Conservation (phyloP, 2,797 vertebrate genomes). For the Tragopan temminckii region DNA sequence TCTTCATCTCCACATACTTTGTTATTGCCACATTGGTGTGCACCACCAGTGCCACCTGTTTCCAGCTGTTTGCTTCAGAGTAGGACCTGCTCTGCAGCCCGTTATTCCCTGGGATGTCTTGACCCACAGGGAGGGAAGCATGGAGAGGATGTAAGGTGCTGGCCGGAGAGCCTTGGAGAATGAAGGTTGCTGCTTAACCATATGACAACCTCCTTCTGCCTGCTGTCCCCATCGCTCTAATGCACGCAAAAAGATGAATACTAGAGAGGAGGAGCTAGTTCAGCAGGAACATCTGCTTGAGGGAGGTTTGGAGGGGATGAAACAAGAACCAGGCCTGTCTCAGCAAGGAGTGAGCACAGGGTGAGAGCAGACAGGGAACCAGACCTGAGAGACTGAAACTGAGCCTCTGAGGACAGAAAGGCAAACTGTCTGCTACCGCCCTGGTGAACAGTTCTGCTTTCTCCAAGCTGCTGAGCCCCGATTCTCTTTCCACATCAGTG, state of each 20-base stretch:
- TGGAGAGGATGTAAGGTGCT: not conserved
- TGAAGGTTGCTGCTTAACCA: not conserved
- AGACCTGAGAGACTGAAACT: not conserved
- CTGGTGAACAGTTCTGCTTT: not conserved
- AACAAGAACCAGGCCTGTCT: not conserved
- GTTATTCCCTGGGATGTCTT: not conserved
- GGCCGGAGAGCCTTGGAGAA: not conserved
- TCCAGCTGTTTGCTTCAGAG: not conserved
- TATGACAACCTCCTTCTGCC: not conserved
- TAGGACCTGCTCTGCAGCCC: not conserved
- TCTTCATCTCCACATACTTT: not conserved
- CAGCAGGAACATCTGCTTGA: not conserved
- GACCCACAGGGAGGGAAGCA: accelerated
- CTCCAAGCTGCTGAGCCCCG: not conserved
- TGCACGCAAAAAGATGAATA: not conserved
- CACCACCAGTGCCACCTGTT: not conserved
- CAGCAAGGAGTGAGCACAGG: not conserved
- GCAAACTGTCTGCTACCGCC: not conserved
- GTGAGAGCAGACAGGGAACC: not conserved
- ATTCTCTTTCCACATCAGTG: not conserved
- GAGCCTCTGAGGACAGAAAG: not conserved
- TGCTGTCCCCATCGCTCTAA: not conserved
- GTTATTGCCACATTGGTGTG: not conserved
- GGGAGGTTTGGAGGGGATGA: not conserved
- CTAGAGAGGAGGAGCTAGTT: not conserved